Percentiles rank a stretch among this genome's conserved stretches.
phyloP scores from a whole-genome alignment of 2,113 vertebrate genomes.

The Festucalex cinctus region DNA sequence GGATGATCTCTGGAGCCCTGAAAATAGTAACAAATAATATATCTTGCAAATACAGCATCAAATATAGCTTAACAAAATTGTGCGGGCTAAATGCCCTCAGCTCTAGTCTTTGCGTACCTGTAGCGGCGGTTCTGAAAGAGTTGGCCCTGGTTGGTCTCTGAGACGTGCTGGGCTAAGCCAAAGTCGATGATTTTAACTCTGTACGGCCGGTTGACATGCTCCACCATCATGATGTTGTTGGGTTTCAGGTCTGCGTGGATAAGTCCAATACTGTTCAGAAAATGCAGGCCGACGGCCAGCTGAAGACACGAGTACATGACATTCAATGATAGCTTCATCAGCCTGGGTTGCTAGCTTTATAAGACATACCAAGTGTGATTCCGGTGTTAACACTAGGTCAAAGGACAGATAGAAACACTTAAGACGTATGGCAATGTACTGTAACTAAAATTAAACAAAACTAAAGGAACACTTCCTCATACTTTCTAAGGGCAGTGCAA shows the following conservation, averaged over 20 bases:
- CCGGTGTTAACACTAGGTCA: background rate
- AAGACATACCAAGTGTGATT: background rate
- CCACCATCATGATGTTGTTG: conserved; percentile 12
- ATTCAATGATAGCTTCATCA: background rate
- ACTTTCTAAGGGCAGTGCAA: too few relatives aligned
- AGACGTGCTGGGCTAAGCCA: conserved; percentile 1
- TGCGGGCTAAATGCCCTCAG: background rate
- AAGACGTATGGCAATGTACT: too few relatives aligned
- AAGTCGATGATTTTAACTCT: conserved; percentile 10
- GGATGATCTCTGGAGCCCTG: conserved; percentile 7
- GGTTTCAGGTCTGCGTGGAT: conserved; percentile 14
- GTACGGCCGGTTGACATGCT: conserved; percentile 5
- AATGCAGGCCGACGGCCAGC: conserved; percentile 9
- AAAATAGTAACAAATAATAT: background rate
- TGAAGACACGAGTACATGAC: conserved; percentile 11
- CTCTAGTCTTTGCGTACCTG: background rate
- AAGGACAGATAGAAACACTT: background rate
- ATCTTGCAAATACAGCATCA: background rate
- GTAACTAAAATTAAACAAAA: too few relatives aligned
- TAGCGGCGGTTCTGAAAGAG: conserved; percentile 10
- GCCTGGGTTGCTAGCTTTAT: background rate
- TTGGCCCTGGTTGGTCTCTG: background rate
- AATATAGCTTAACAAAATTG: background rate
- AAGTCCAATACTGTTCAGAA: conserved; percentile 16
- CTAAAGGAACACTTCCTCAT: too few relatives aligned